These are phyloP conservation scores for Enteromius argenteus DNA, from an alignment of 2,797 vertebrate species.

Conservation along the genomic window DNA sequence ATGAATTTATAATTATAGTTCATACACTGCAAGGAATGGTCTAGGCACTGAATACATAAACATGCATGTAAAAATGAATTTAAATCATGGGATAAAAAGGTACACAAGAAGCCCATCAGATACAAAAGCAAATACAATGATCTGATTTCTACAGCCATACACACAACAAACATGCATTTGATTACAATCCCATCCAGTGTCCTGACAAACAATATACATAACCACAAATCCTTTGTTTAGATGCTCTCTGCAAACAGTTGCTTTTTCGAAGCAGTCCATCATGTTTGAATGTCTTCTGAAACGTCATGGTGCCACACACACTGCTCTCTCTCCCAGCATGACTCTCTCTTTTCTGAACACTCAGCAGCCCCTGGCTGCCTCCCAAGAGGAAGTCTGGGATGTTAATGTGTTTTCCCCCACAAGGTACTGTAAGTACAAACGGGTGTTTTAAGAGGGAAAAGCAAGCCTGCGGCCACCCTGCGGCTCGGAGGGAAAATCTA, in stretches of 20 bases:
- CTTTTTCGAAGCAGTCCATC: conserved; percentile 37
- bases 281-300: conserved; percentile 11
- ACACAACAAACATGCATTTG: conserved; percentile 42
- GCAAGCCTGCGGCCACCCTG: conserved; percentile 62
- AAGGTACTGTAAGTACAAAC: conserved; percentile 58
- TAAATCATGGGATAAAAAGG: conserved; percentile 25
- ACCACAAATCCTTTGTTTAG: conserved; percentile 33
- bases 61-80: not conserved
- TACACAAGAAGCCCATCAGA: conserved; percentile 7
- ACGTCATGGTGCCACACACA: conserved; percentile 35
- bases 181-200: conserved; percentile 1
- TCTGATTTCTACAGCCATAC: conserved; percentile 10
- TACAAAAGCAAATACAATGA: conserved; percentile 3
- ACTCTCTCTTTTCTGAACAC: conserved; percentile 42
- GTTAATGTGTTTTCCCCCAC: conserved; percentile 62
- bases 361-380: conserved; percentile 51
- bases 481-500: conserved; percentile 53
- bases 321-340: conserved; percentile 13
- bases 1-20: conserved; percentile 2
- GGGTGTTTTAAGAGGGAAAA: conserved; percentile 56
- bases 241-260: conserved; percentile 28
- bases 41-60: not conserved
- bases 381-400: conserved; percentile 63
- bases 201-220: conserved; percentile 38
- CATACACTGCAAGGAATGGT: not conserved